Conservation (phyloP, 37 sponge, comb jelly and placozoan species). For the Theonella swinhoei region DNA sequence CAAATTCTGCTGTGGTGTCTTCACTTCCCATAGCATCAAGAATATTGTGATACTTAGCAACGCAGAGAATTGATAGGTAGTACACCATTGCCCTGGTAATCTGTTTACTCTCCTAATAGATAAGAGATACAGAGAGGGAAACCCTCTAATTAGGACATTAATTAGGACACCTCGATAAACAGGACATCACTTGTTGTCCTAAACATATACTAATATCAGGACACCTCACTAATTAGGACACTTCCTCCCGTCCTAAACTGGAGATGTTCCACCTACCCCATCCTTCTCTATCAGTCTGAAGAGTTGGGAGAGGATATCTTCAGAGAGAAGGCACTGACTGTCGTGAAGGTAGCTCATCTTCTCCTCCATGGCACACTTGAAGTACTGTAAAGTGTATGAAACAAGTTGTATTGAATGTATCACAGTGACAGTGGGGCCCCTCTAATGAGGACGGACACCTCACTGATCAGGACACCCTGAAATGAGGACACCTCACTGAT, state of each 20-base stretch:
- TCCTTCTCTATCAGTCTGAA: slow-evolving; percentile 28
- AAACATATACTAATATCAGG: too few species aligned
- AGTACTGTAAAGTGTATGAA: slow-evolving; percentile 25
- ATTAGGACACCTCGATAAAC: too few species aligned
- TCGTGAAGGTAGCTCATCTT: slow-evolving; percentile 15
- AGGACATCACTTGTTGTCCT: too few species aligned
- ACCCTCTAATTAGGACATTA: too few species aligned
- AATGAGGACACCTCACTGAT: too few species aligned
- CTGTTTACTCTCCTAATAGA: slow-evolving; percentile 28
- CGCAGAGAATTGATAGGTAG: slow-evolving; percentile 61
- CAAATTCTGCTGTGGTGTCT: not conserved
- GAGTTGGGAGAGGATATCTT: slow-evolving; percentile 11
- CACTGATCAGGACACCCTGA: too few species aligned
- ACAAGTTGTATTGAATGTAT: too few species aligned
- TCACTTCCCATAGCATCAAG: slow-evolving; percentile 24
- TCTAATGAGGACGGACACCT: too few species aligned
- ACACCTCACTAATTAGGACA: too few species aligned
- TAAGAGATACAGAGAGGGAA: slow-evolving; percentile 3
- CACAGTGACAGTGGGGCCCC: too few species aligned
- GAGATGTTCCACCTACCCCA: too few species aligned
- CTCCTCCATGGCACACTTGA: slow-evolving; percentile 19
- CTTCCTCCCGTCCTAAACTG: too few species aligned
- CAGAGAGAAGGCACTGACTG: slow-evolving; percentile 44
- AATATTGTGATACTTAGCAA: slow-evolving; percentile 54
- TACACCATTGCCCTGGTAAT: slow-evolving; percentile 37